These are phyloP conservation scores for Mugil cephalus DNA, from an alignment of 2,113 vertebrate species.

Conservation along the genomic window DNA sequence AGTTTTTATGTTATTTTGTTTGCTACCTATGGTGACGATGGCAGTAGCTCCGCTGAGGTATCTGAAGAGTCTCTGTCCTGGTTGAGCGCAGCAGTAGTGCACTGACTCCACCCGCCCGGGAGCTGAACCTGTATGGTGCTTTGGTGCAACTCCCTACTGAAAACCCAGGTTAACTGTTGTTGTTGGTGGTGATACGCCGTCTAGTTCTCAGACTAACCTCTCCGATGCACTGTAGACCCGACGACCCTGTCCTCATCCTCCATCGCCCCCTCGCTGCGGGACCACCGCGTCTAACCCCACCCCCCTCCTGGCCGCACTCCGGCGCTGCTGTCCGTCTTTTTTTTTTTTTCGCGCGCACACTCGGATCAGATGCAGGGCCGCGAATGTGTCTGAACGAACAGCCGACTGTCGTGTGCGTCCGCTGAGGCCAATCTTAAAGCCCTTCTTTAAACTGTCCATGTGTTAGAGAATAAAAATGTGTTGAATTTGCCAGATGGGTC, in stretches of 20 bases:
- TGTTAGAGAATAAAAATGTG: constrained; percentile 57
- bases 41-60: constrained; percentile 33
- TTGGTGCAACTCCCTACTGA: constrained; percentile 75
- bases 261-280: not conserved
- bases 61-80: constrained; percentile 52
- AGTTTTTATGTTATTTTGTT: constrained; percentile 48
- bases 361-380: constrained; percentile 42
- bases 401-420: constrained; percentile 52
- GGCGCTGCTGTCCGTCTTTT: constrained; percentile 21
- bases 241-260: constrained; percentile 26
- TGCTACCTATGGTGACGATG: constrained; percentile 30
- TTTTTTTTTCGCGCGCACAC: constrained; percentile 8
- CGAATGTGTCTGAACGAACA: constrained; percentile 49
- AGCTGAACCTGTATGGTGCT: constrained; percentile 70
- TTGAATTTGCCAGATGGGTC: constrained; percentile 62
- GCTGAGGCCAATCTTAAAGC: constrained; percentile 47
- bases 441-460: constrained; percentile 53
- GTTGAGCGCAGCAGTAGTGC: constrained; percentile 56
- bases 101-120: constrained; percentile 22
- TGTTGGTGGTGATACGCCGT: constrained; percentile 12
- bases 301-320: not conserved
- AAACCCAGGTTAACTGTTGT: constrained; percentile 42
- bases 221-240: constrained; percentile 31
- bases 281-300: constrained; percentile 19
- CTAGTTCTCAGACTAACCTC: constrained; percentile 31